These are phyloP conservation scores for Drosophila neotestacea DNA, from an alignment of 2,888 invertebrate genomes.

Conservation along the genomic window DNA sequence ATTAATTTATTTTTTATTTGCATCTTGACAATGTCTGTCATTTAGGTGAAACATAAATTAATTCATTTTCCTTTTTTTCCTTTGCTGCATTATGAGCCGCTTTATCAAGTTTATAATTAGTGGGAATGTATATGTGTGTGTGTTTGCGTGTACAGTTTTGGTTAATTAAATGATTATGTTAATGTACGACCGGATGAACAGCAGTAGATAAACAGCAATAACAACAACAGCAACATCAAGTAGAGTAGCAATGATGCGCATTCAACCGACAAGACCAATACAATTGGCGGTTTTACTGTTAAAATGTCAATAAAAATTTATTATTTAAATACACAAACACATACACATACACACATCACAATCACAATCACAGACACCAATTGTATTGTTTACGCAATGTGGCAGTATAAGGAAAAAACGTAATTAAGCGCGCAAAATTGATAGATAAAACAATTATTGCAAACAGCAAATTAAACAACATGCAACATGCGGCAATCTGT, in stretches of 20 bases:
- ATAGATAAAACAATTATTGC: constrained; percentile 75
- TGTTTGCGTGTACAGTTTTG: constrained; percentile 57
- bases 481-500: constrained; percentile 65
- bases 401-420: constrained; percentile 33
- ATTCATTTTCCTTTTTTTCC: constrained; percentile 41
- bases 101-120: constrained; percentile 61
- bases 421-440: constrained; percentile 68
- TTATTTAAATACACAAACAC: constrained; percentile 68
- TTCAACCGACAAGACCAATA: constrained; percentile 70
- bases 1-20: constrained; percentile 73
- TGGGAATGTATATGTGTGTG: constrained; percentile 24
- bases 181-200: constrained; percentile 76
- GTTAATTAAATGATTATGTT: constrained; percentile 82
- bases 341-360: constrained; percentile 39
- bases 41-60: constrained; percentile 77
- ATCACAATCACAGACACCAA: constrained; percentile 19
- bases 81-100: constrained; percentile 38
- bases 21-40: constrained; percentile 79
- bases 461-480: constrained; percentile 69
- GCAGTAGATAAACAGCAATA: constrained; percentile 54
- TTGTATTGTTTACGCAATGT: constrained; percentile 45
- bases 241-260: constrained; percentile 54
- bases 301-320: constrained; percentile 80
- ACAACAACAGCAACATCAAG: constrained; percentile 37
- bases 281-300: constrained; percentile 78